Conservation (phyloP, 2,113 vertebrate species). For the Petroica traversi region DNA sequence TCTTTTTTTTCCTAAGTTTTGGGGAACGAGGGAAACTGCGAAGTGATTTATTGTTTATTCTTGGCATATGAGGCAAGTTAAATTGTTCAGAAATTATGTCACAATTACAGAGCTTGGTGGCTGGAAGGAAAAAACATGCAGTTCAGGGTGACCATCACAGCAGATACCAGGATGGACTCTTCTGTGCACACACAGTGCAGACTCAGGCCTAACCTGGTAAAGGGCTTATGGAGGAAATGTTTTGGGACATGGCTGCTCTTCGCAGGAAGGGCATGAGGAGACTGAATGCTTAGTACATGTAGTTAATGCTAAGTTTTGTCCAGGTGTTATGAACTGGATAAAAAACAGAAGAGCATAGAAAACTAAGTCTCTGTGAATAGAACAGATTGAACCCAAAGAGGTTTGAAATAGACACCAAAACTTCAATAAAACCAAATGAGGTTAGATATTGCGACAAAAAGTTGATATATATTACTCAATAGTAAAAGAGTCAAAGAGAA, state of each 20-base stretch:
- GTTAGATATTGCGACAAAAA: neutral
- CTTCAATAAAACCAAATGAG: neutral
- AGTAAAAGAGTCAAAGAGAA: neutral
- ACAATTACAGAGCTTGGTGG: too few species aligned
- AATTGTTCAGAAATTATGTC: neutral
- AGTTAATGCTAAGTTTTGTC: too few species aligned
- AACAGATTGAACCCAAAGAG: neutral
- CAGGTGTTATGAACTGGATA: neutral
- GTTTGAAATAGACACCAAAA: neutral
- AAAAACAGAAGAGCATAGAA: neutral
- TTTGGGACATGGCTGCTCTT: too few species aligned
- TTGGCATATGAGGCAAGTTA: neutral
- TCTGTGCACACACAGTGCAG: too few species aligned
- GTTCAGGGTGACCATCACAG: too few species aligned
- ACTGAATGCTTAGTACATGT: too few species aligned
- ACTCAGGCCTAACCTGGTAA: too few species aligned
- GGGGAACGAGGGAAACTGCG: neutral
- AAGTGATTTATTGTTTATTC: neutral
- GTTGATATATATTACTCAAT: too few species aligned
- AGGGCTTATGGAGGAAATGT: too few species aligned
- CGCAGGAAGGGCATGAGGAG: too few species aligned
- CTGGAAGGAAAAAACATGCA: too few species aligned
- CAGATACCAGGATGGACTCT: too few species aligned
- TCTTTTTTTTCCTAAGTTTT: neutral
- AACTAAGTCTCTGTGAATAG: neutral